phyloP scores from a whole-genome alignment of 2,113 vertebrate genomes.

The Gallinago jamesoni region DNA sequence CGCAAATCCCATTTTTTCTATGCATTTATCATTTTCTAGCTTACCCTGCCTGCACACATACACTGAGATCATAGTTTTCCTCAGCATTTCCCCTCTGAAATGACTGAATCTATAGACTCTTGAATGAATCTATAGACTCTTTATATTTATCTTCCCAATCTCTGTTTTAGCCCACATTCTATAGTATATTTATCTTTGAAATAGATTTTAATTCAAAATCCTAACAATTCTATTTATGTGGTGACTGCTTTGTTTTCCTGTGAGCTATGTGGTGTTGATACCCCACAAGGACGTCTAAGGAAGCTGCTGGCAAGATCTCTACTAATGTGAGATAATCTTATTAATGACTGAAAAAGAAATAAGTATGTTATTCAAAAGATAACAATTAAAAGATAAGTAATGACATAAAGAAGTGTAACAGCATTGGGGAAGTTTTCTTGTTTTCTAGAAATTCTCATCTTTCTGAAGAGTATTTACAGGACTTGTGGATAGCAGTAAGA shows the following conservation, averaged over 20 bases:
- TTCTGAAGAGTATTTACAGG: not conserved
- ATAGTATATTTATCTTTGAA: not conserved
- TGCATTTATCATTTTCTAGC: not conserved
- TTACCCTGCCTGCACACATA: not conserved
- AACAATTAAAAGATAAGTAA: not conserved
- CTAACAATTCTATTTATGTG: not conserved
- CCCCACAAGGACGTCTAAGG: not conserved
- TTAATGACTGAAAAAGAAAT: not conserved
- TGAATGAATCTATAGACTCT: not conserved
- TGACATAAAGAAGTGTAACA: not conserved
- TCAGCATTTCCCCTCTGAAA: not conserved
- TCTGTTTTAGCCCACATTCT: not conserved
- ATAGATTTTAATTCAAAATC: not conserved
- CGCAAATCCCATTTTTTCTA: not conserved
- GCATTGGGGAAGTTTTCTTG: not conserved
- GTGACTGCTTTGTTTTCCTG: not conserved
- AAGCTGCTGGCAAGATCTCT: not conserved
- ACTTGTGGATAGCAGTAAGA: not conserved
- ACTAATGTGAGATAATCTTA: constrained; percentile 10
- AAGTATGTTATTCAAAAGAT: not conserved
- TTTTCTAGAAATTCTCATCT: not conserved
- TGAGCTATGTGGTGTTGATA: not conserved
- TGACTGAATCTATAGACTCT: not conserved
- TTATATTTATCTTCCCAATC: not conserved
- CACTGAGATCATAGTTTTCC: not conserved